Evolutionary conservation across 1,140 invertebrate genomes (phyloP), one percentile per base, ranked within the genome.

Genomic region (Wasmannia auropunctata): DNA sequence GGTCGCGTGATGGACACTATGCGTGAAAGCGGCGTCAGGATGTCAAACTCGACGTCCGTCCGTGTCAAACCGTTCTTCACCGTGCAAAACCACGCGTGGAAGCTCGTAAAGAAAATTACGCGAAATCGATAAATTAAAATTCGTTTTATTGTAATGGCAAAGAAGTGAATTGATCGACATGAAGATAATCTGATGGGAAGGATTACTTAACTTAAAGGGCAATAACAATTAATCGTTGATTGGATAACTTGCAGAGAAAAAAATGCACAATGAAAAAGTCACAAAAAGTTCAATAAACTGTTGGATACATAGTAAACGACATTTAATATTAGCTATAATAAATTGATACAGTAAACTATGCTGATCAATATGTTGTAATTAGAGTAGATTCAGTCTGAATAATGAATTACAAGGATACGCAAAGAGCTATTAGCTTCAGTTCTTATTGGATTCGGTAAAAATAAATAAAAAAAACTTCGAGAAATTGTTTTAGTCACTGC

Each of bases 1-100:
- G 63, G 22, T 70, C 49, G n/a, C n/a, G n/a, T 74, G 79, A 83
- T 58, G 37, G 67, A 83, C 25, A n/a, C n/a, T 72, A 46, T 14
- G 75, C 37, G 79, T 74, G 40, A 58, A 74, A 72, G 54, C 51
- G 67, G n/a, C 54, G 37, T 83, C 25, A 40, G 54, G 19, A 72
- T 72, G 79, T 72, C 65, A 81, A 83, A 43, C 37, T 43, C 19
- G 25, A 72, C 31, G 40, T 74, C 19, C 65, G 58, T 72, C 25
- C 43, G 22, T 34, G 51, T 34, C 25, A 74, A 70, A 58, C 25
- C 34, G 25, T 58, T 46, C 67, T 43, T 37, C 31, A 14, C n/a
- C n/a, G 63, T 22, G n/a, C 46, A 19, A 49, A n/a, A 80, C 63
- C 28, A 79, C 11, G 40, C 11, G 43, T 14, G 31, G 31, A 37